These are phyloP conservation scores for Congeria kusceri DNA, from an alignment of 2,888 invertebrate species.

Conservation along the genomic window DNA sequence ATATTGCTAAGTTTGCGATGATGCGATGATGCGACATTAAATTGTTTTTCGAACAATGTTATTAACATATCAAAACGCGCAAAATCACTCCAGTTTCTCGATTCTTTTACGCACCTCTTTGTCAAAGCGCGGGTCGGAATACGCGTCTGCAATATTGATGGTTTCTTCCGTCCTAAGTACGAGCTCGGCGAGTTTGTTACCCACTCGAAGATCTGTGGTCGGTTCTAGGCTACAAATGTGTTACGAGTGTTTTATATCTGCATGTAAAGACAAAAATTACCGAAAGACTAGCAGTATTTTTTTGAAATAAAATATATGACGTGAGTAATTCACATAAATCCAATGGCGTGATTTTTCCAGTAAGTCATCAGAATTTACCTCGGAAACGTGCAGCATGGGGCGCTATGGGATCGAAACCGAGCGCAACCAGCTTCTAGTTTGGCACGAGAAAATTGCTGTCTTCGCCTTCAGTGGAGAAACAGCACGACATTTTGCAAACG, in stretches of 20 bases:
- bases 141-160: slow-evolving; percentile 86
- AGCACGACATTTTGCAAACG: neutral
- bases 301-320: too few species aligned
- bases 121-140: slow-evolving; percentile 82
- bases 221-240: slow-evolving; percentile 70
- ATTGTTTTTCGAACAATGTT: too few species aligned
- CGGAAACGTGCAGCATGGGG: slow-evolving; percentile 48
- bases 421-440: slow-evolving; percentile 49
- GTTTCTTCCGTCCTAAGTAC: slow-evolving; percentile 87
- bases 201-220: slow-evolving; percentile 67
- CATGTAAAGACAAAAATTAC: too few species aligned
- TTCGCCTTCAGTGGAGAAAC: slow-evolving; percentile 33
- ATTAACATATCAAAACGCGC: too few species aligned
- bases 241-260: too few species aligned
- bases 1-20: too few species aligned
- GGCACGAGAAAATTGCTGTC: slow-evolving; percentile 57
- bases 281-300: too few species aligned
- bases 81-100: too few species aligned
- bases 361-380: slow-evolving; percentile 27
- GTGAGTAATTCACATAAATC: too few species aligned
- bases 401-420: slow-evolving; percentile 54
- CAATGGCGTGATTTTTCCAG: too few species aligned
- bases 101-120: slow-evolving; percentile 65
- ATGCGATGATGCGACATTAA: too few species aligned
- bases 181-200: slow-evolving; percentile 85